phyloP scores from a whole-genome alignment of 2,888 invertebrate species.

The Lasioglossum vierecki region DNA sequence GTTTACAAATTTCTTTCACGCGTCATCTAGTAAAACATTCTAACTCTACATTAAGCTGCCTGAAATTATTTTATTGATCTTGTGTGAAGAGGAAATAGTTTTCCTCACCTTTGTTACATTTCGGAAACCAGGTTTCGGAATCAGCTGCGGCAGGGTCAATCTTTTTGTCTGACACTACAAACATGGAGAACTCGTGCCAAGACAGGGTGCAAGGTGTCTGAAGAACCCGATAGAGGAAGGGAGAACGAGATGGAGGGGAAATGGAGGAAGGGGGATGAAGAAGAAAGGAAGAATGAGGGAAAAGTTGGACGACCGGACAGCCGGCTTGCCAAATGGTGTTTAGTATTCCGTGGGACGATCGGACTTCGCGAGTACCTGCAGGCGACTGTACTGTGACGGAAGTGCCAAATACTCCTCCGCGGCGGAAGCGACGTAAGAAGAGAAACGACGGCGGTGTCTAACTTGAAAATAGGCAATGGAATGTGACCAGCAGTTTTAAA shows the following conservation, averaged over 20 bases:
- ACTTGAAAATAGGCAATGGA: constrained; percentile 53
- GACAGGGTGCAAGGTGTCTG: neutral
- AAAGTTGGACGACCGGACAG: constrained; percentile 58
- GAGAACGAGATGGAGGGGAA: neutral
- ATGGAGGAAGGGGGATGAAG: neutral
- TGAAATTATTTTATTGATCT: neutral
- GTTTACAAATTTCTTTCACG: neutral
- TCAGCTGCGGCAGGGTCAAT: constrained; percentile 56
- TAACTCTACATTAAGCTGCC: too few species aligned
- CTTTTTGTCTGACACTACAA: constrained; percentile 30
- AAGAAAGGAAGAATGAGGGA: neutral
- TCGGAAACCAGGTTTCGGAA: constrained; percentile 42
- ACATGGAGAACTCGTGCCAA: constrained; percentile 22
- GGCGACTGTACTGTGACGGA: constrained; percentile 75
- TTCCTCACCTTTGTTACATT: neutral
- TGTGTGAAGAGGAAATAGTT: neutral
- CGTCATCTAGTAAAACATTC: neutral
- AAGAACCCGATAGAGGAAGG: neutral
- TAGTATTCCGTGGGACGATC: constrained; percentile 78
- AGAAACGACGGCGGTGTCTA: constrained; percentile 40
- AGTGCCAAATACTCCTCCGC: constrained; percentile 74
- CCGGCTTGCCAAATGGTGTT: constrained; percentile 79
- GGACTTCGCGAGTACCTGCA: constrained; percentile 77
- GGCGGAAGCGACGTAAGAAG: constrained; percentile 47
- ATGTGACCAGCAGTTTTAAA: constrained; percentile 61